Base-by-base conservation (phyloP, 2,113 vertebrate genomes). In the Megaceryle torquata region DNA sequence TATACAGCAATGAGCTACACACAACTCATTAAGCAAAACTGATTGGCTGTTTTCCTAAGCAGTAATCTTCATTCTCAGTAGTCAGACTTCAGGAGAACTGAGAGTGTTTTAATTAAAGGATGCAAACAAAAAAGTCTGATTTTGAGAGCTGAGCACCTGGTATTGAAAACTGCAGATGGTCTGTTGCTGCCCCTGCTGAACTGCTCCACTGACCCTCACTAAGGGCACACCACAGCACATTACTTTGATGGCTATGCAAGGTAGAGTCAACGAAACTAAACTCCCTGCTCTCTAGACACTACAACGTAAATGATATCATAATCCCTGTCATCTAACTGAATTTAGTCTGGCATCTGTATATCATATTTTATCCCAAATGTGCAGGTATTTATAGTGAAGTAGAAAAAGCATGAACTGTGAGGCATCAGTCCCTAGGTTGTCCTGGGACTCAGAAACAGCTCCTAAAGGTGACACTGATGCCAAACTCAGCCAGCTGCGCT, bases 11-110 rank as follows among this genome's bases (percentile, higher is more conserved):
- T 2, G 18, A 84, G 43, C 71, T 15, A 75, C 29, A 31, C 39
- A 7, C 41, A 89, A 71, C 95, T 94, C 88, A 92, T 90, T 97
- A 93, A 89, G 75, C 54, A 91, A 87, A 95, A 89, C 60, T 39
- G 25, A 89, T 87, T 6, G 7, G 28, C 80, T 93, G 19, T 53
- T 96, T 94, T 95, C 77, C 53, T 51, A 82, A 95, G 57, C 26
- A 89, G 50, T 82, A 87, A 76, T 61, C 68, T 91, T 76, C 82
- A 46, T 91, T 93, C 76, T 93, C 12, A 75, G 94, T 69, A 91
- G 90, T 91, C 79, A 87, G 76, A 82, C 67, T 65, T 75, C 46
- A 28, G 80, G 44, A 48, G 44, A 94, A 48, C 39, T 25, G 63
- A 33, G 56, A 51, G 41, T 31, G 22, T 59, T 93, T 95, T 94